These are phyloP conservation scores for Scolopax rusticola DNA, from an alignment of 2,797 vertebrate species.

Conservation along the genomic window DNA sequence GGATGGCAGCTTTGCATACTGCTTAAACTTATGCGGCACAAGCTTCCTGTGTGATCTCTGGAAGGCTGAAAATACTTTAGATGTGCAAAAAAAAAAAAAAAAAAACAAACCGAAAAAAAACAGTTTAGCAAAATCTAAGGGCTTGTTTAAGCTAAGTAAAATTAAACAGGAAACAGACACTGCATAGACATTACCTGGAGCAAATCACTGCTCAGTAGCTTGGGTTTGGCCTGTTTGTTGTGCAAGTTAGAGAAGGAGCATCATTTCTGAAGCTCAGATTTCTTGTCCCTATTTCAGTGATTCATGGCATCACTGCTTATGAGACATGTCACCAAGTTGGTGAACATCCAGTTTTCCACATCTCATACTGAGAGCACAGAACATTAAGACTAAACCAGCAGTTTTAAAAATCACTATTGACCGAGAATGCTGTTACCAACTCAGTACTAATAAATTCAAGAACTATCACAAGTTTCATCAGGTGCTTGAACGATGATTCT, in stretches of 20 bases:
- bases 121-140: not conserved
- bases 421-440: not conserved
- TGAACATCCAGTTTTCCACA: slow-evolving; percentile 34
- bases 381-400: not conserved
- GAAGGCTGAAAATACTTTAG: slow-evolving; percentile 58
- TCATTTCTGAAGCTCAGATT: not conserved
- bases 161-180: slow-evolving; percentile 21
- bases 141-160: not conserved
- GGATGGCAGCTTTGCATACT: slow-evolving; percentile 66
- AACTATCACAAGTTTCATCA: not conserved
- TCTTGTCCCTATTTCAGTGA: not conserved
- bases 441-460: not conserved
- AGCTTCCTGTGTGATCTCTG: slow-evolving; percentile 67
- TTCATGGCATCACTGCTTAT: not conserved
- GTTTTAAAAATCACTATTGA: not conserved
- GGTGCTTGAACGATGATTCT: not conserved
- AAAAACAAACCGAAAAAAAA: not conserved
- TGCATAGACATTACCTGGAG: not conserved
- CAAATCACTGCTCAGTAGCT: not conserved
- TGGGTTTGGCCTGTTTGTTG: not conserved
- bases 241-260: not conserved
- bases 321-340: not conserved
- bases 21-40: slow-evolving; percentile 46
- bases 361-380: not conserved
- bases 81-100: not conserved